Conservation (phyloP, 2,888 invertebrate genomes). For the Zygogramma bicolorata region DNA sequence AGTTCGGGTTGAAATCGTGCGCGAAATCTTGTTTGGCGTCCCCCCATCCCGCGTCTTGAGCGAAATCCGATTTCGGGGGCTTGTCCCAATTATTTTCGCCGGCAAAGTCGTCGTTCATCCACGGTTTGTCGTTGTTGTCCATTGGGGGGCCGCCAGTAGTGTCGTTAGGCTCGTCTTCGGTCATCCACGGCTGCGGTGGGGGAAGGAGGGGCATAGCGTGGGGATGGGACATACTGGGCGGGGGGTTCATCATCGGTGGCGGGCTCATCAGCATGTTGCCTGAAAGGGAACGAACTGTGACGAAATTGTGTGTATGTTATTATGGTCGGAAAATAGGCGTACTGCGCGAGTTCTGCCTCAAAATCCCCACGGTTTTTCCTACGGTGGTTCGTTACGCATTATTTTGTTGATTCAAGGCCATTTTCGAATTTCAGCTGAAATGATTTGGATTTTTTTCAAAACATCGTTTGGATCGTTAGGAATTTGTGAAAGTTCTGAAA, state of each 20-base stretch:
- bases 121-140: not conserved
- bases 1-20: not conserved
- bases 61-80: not conserved
- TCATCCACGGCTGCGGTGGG: conserved; percentile 28
- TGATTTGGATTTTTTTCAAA: too few species aligned
- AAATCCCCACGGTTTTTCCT: too few species aligned
- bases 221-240: conserved; percentile 20
- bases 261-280: conserved; percentile 7
- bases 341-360: too few species aligned
- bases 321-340: too few species aligned
- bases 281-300: too few species aligned
- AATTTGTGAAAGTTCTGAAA: too few species aligned
- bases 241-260: conserved; percentile 25
- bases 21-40: not conserved
- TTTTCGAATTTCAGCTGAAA: too few species aligned
- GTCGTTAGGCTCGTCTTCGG: conserved; percentile 20
- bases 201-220: conserved; percentile 19
- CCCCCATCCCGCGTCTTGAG: not conserved
- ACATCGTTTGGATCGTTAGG: too few species aligned
- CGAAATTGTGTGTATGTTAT: too few species aligned
- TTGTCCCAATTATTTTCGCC: conserved; percentile 18
- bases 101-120: conserved; percentile 14
- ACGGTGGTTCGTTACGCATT: too few species aligned
- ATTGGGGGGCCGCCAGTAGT: not conserved
- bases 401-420: too few species aligned